phyloP scores from a whole-genome alignment of 1,140 invertebrate species.

The Harlomillsia oculata region DNA sequence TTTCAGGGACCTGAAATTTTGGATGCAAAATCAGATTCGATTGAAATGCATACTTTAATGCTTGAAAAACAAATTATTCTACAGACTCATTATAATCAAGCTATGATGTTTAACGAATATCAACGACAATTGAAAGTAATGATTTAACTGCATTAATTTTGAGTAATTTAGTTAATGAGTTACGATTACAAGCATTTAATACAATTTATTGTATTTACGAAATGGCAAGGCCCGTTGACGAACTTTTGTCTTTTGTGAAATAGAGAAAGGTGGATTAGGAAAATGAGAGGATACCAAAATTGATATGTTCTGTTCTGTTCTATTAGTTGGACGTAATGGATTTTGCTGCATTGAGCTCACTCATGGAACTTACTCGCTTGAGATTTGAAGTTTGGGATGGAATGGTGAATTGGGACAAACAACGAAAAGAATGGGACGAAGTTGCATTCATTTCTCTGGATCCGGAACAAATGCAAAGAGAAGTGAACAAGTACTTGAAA shows the following conservation, averaged over 20 bases:
- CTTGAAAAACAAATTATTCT: slow-evolving; percentile 6
- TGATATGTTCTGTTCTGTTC: slow-evolving; percentile 16
- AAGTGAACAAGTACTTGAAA: slow-evolving; percentile 56
- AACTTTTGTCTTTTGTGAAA: no score
- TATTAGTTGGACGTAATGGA: slow-evolving; percentile 62
- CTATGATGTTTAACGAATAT: slow-evolving; percentile 50
- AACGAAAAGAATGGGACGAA: slow-evolving; percentile 51
- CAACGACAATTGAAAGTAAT: slow-evolving; percentile 61
- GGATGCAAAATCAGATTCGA: slow-evolving; percentile 7
- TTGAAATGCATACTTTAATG: slow-evolving; percentile 10
- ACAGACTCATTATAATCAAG: slow-evolving; percentile 43
- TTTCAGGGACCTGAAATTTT: slow-evolving; percentile 18
- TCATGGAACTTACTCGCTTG: slow-evolving; percentile 63
- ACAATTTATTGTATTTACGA: no score
- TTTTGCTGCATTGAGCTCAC: slow-evolving; percentile 67
- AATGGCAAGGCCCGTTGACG: no score
- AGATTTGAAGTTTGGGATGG: slow-evolving; percentile 67
- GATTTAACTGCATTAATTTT: background rate
- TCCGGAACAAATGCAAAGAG: slow-evolving; percentile 58
- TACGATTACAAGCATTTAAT: no score
- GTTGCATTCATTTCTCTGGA: slow-evolving; percentile 57
- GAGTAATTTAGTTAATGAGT: no score
- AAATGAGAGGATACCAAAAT: background rate
- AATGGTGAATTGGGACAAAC: slow-evolving; percentile 57
- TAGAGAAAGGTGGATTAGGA: background rate